Evolutionary conservation across 2,888 invertebrate species (phyloP), one percentile per base, ranked within the genome.

Genomic region (Chaitophorus viminalis): DNA sequence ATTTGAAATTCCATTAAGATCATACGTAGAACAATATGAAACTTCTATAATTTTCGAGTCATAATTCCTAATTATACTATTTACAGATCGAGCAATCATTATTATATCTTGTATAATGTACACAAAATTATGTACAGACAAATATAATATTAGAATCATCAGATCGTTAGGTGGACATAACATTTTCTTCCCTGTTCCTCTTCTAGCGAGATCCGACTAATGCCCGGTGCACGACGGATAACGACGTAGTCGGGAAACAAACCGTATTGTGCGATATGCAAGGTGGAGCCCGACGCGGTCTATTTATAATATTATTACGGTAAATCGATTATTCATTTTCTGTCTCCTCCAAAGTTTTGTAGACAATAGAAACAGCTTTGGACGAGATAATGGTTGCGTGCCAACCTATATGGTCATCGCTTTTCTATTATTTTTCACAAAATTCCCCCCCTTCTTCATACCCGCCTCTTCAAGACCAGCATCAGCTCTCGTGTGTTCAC

Each of bases 291-390:
- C 54, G n/a, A 60, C 25, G 6, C 25, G 6, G 68, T 68, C 29
- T 21, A 14, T 46, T 21, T n/a, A n/a, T 60, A 76, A 36, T 81
- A 39, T 14, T 46, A 46, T 46, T 46, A 72, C 33, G 29, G 21
- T 36, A 74, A 74, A 82, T 82, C 36, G 54, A 74, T 74, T 74
- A 74, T 74, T 54, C n/a, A n/a, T 52, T 52, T 72, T 82, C 11
- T 14, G 11, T 6, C 46, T 46, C 2, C 46, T 46, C 25, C 52
- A 21, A 36, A 21, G 18, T 54, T 36, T 36, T 29, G 18, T n/a
- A 21, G 54, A 39, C 52, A 4, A 60, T 82, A 74, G 60, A 54
- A 74, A 36, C 18, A 14, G 14, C 11, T 60, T 54, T 11, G 9
- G 5, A 11, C 8, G 68, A 68, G 68, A 68, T 68, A 68, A 68